phyloP scores from a whole-genome alignment of 2,888 invertebrate species.

The Epirrita christyi region DNA sequence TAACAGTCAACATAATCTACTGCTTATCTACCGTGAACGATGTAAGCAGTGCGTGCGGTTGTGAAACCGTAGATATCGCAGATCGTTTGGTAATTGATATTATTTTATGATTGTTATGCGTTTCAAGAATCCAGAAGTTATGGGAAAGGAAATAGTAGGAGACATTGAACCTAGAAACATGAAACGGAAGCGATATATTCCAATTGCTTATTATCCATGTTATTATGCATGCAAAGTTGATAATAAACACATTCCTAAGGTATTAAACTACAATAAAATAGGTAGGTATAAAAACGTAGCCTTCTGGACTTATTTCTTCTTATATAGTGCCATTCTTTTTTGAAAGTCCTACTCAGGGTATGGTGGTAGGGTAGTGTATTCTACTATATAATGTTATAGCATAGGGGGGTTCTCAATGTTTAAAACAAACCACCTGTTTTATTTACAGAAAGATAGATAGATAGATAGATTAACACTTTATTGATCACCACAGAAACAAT shows the following conservation, averaged over 20 bases:
- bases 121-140: slow-evolving; percentile 16
- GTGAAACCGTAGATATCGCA: slow-evolving; percentile 17
- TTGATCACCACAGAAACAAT: no score
- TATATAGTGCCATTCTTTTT: no score
- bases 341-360: no score
- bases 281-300: not conserved
- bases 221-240: slow-evolving; percentile 15
- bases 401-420: no score
- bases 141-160: slow-evolving; percentile 5
- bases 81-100: slow-evolving; percentile 16
- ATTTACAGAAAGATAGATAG: no score
- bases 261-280: not conserved
- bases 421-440: no score
- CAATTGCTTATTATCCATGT: slow-evolving; percentile 12
- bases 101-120: not conserved
- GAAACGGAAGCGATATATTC: slow-evolving; percentile 7
- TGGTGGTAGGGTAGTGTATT: no score
- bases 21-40: slow-evolving; percentile 26
- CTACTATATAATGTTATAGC: no score
- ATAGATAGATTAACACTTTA: no score
- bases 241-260: slow-evolving; percentile 9
- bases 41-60: slow-evolving; percentile 24
- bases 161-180: slow-evolving; percentile 9
- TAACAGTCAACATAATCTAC: slow-evolving; percentile 1
- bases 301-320: not conserved